Evolutionary conservation across 2,888 invertebrate species (phyloP).

Genomic region (Tortricodes alternella): DNA sequence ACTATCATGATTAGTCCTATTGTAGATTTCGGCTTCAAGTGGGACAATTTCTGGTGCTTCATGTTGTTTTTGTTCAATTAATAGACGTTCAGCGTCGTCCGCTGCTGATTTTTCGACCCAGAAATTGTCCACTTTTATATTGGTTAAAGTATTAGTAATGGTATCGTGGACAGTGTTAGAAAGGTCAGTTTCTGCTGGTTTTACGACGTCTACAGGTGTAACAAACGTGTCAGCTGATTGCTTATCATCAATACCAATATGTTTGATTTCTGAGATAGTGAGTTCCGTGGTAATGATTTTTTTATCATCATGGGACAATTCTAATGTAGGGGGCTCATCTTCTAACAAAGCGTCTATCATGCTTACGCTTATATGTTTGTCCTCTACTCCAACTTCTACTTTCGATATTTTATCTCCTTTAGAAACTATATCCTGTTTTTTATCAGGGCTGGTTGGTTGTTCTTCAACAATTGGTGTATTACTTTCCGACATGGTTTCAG

Average conservation of each 20-base stretch:
- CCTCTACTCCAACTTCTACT: slow-evolving; percentile 44
- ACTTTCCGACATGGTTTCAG: slow-evolving; percentile 41
- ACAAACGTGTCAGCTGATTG: slow-evolving; percentile 21
- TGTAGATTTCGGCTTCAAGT: slow-evolving; percentile 35
- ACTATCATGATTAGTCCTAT: slow-evolving; percentile 38
- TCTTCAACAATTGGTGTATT: slow-evolving; percentile 21
- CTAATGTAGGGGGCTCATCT: slow-evolving; percentile 48
- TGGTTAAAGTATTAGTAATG: slow-evolving; percentile 56
- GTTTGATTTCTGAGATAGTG: background rate
- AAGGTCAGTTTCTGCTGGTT: slow-evolving; percentile 32
- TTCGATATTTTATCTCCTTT: background rate
- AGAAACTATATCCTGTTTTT: background rate
- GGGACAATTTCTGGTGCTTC: slow-evolving; percentile 15
- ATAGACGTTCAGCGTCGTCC: slow-evolving; percentile 82
- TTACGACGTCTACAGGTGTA: slow-evolving; percentile 17
- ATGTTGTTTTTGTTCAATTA: slow-evolving; percentile 50
- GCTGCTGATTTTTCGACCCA: slow-evolving; percentile 83
- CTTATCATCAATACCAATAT: background rate
- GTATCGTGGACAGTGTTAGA: slow-evolving; percentile 53
- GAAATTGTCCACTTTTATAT: slow-evolving; percentile 79
- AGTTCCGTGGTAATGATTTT: slow-evolving; percentile 36
- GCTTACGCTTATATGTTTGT: slow-evolving; percentile 57
- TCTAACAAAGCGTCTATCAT: slow-evolving; percentile 57
- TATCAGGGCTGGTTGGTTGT: background rate
- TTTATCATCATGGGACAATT: slow-evolving; percentile 45